Conservation (phyloP, 2,888 invertebrate genomes). For the Drosophila prostipennis region DNA sequence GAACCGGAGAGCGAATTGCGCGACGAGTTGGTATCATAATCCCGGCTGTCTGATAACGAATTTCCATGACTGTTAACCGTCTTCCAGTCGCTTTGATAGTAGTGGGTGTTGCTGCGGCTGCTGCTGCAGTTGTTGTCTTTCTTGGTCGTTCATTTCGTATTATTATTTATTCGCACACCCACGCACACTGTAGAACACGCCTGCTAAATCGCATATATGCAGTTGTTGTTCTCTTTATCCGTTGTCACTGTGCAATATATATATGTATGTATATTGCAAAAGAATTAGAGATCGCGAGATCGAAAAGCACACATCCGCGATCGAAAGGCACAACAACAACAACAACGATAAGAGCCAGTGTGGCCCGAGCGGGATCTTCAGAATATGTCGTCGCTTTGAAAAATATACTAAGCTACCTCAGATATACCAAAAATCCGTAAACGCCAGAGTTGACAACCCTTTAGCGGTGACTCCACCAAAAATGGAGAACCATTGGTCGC, state of each 20-base stretch:
- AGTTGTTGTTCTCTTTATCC: conserved; percentile 36
- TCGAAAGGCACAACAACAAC: conserved; percentile 59
- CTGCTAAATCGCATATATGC: conserved; percentile 56
- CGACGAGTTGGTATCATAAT: conserved; percentile 75
- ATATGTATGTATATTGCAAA: conserved; percentile 59
- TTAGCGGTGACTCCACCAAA: neutral
- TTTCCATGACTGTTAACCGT: conserved; percentile 57
- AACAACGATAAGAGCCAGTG: conserved; percentile 47
- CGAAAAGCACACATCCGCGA: conserved; percentile 49
- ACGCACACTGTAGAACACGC: conserved; percentile 19
- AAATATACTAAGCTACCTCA: neutral
- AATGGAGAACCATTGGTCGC: too few species aligned
- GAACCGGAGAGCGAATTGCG: conserved; percentile 68
- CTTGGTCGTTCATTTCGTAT: conserved; percentile 64
- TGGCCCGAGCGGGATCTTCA: neutral
- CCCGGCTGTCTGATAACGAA: conserved; percentile 75
- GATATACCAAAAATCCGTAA: neutral
- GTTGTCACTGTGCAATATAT: conserved; percentile 57
- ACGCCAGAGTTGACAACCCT: neutral
- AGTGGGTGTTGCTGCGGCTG: conserved; percentile 52
- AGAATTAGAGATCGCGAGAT: conserved; percentile 56
- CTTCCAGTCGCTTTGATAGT: conserved; percentile 56
- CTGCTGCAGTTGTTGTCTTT: conserved; percentile 40
- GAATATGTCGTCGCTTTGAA: neutral
- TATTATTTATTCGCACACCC: conserved; percentile 48